phyloP scores from a whole-genome alignment of 92 coral and sea anemone species.

The Montipora capitata region DNA sequence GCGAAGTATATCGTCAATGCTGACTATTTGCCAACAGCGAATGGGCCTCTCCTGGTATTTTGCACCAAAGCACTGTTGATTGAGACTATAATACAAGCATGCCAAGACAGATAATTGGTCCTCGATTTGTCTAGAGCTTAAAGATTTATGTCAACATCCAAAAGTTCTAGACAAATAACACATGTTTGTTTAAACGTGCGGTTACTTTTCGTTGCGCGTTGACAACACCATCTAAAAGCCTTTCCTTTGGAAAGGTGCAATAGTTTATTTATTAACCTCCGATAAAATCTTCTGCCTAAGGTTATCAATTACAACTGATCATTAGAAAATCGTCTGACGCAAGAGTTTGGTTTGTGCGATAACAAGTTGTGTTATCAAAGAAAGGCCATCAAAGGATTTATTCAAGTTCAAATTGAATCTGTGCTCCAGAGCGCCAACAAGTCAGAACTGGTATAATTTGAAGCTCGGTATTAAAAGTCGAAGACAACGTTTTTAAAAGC shows the following conservation, averaged over 20 bases:
- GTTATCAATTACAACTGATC: neutral
- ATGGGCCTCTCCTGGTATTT: neutral
- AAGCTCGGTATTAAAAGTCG: neutral
- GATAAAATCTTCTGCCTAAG: neutral
- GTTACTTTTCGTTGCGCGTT: constrained; percentile 3
- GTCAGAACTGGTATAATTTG: neutral
- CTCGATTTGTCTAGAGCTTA: neutral
- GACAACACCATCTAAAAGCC: neutral
- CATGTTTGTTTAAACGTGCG: neutral
- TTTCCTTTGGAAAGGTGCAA: too few species aligned
- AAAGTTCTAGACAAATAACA: neutral
- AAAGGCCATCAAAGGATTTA: neutral
- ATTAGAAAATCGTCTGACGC: too few species aligned
- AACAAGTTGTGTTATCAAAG: too few species aligned
- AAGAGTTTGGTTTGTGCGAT: too few species aligned
- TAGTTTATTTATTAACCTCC: neutral
- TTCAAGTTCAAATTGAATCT: neutral
- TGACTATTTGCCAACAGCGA: neutral
- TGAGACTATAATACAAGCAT: neutral
- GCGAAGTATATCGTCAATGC: neutral
- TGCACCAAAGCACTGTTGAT: neutral
- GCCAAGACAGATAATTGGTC: neutral
- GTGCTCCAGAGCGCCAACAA: neutral
- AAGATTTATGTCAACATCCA: neutral
- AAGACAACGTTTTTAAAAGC: neutral